A percentile compares a stretch with the other conserved stretches of the same genome.
phyloP scores from a whole-genome alignment of 2,113 vertebrate species.

The Corynorhinus townsendii region DNA sequence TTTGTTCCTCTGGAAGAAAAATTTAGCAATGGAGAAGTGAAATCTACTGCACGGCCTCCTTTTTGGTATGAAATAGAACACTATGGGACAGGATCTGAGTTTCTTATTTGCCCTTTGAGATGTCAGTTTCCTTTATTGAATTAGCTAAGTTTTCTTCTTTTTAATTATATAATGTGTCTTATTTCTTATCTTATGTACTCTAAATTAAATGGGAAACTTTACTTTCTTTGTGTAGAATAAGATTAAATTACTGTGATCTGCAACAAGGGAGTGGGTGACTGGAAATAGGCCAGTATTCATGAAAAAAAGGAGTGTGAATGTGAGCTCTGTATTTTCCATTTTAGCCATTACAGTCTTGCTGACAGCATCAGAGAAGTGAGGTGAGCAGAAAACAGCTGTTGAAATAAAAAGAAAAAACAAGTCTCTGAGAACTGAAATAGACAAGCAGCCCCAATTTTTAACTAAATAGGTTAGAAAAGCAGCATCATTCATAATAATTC shows the following conservation, averaged over 20 bases:
- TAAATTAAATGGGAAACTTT: constrained; percentile 51
- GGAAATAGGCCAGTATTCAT: constrained; percentile 27
- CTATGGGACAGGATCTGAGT: background rate
- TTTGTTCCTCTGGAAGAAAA: constrained; percentile 32
- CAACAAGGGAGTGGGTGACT: constrained; percentile 30
- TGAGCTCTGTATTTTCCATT: constrained; percentile 34
- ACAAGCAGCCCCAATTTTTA: constrained; percentile 27
- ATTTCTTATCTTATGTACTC: constrained; percentile 14
- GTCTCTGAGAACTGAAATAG: background rate
- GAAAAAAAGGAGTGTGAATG: background rate
- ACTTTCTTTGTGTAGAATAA: background rate
- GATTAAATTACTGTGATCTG: constrained; percentile 31
- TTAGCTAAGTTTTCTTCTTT: background rate
- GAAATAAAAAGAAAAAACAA: background rate
- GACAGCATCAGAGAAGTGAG: background rate
- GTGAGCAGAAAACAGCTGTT: background rate
- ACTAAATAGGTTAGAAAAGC: constrained; percentile 26
- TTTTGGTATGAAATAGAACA: background rate
- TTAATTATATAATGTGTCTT: background rate
- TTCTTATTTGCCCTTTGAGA: constrained; percentile 10
- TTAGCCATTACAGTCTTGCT: constrained; percentile 20
- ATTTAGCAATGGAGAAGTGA: background rate
- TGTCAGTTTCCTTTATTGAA: constrained; percentile 7
- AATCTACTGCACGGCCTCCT: background rate
- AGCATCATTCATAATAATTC: constrained; percentile 45